Evolutionary conservation across 1,140 invertebrate genomes (phyloP), one percentile per base, ranked within the genome.

Genomic region (Leptopilina boulardi): DNA sequence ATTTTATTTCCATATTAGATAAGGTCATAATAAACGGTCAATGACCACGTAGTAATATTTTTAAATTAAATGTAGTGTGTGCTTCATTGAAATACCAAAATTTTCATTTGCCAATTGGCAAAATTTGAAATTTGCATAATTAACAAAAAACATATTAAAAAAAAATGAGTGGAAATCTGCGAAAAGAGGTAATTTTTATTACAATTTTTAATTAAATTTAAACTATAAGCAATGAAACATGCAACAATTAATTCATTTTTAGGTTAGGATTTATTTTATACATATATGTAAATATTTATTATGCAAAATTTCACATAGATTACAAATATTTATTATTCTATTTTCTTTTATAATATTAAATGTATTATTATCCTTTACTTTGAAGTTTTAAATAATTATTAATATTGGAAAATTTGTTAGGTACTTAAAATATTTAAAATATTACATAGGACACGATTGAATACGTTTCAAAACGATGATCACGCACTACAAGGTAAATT

Each of bases 371-470:
- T n/a, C n/a, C n/a, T 73, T 10, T 41, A 71, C 66, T 77, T 34
- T 13, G 26, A 30, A 47, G 70, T n/a, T 15, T 44, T 13, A 2
- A 19, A 71, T 1, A 42, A 13, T 51, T 59, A 73, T 79, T 77
- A 26, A 47, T 41, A 74, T 81, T 76, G 42, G 66, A 71, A 91
- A 91, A 80, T 78, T 94, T 91, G 92, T 79, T 80, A 95, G 93
- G 93, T 94, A 5, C 84, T 95, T 70, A 86, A 88, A 71, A 91
- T 89, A 30, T 95, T 95, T 79, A 95, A 94, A 88, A 91, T 91
- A 77, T 86, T 95, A 21, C 94, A 95, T 82, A 92, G 91, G 85
- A 93, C 94, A 0, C 87, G 94, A 80, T 84, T 92, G 77, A 91
- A 87, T 70, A 92, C 93, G 8, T 95, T 95, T 90, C 82, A 91